Evolutionary conservation across 1,140 invertebrate species (phyloP), one percentile per base, ranked within the genome.

Genomic region (Trialeurodes vaporariorum): DNA sequence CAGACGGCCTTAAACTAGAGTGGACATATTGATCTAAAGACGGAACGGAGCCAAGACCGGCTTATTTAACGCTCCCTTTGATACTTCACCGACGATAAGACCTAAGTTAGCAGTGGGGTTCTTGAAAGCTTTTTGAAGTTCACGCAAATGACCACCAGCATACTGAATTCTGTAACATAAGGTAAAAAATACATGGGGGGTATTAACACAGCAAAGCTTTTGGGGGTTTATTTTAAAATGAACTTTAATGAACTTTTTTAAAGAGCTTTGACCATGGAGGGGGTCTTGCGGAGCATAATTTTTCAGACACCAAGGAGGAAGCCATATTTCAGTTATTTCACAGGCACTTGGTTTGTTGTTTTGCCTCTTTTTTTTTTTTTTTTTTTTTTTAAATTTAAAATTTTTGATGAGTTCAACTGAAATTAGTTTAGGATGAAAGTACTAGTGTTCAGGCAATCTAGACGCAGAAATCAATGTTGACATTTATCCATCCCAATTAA

Each of bases 91-190:
- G 73, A 97, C 86, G 69, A 96, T 87, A 26, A 96, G 79, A 21
- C 89, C 87, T 62, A 96, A 81, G 80, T 96, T 92, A 17, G 90
- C 87, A 0, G 91, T 79, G 17, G 93, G 93, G 80, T 94, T 91
- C 77, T 91, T 90, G 72, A 96, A 88, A 13, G 93, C 93, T 70
- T 85, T 89, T 78, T 94, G 89, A 25, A 94, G 75, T 76, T 94
- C 91, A 77, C 88, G 88, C 63, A 96, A 80, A 78, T 95, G 90
- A 64, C 86, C 85, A 59, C 93, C 93, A 40, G 92, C 93, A 82
- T 87, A 88, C 75, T 96, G 91, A 71, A 95, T 87, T 63, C 91
- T 86, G 82, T 70, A 62, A 80, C 68, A 71, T 76, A 9, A 79
- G 69, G 22, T 80, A 80, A n/a, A 83, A 78, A 69, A 66, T 9